phyloP scores from a whole-genome alignment of 2,113 vertebrate species.

The Alethe castanea region DNA sequence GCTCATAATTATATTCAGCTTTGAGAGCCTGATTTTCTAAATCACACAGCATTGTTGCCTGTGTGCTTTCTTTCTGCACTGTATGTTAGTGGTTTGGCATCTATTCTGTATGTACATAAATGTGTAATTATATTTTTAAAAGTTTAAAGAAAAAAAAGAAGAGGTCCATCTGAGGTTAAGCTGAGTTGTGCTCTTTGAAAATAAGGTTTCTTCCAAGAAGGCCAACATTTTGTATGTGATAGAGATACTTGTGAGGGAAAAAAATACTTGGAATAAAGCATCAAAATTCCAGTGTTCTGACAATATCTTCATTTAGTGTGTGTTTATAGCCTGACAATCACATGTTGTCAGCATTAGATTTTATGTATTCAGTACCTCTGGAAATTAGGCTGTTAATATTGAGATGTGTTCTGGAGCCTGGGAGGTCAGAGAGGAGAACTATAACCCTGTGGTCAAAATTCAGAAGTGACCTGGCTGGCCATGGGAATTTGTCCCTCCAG shows the following conservation, averaged over 20 bases:
- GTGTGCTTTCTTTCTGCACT: neutral
- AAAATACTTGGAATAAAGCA: neutral
- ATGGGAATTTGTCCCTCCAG: neutral
- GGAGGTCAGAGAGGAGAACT: neutral
- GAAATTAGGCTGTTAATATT: neutral
- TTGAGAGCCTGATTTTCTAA: slow-evolving; percentile 1
- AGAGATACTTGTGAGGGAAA: neutral
- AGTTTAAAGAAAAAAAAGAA: no score
- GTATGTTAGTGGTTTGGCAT: neutral
- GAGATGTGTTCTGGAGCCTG: neutral
- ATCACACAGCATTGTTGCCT: neutral
- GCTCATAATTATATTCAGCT: slow-evolving; percentile 10
- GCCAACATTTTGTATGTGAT: neutral
- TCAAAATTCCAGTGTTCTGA: neutral
- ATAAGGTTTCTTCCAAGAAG: neutral
- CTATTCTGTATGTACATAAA: neutral
- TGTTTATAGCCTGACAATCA: neutral
- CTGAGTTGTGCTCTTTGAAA: neutral
- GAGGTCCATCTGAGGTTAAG: neutral
- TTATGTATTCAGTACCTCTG: neutral
- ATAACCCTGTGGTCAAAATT: neutral
- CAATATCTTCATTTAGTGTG: neutral
- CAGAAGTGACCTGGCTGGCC: neutral
- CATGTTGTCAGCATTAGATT: neutral
- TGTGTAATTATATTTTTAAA: neutral